Base-by-base conservation (phyloP, 2,113 vertebrate genomes). In the Morone chrysops region DNA sequence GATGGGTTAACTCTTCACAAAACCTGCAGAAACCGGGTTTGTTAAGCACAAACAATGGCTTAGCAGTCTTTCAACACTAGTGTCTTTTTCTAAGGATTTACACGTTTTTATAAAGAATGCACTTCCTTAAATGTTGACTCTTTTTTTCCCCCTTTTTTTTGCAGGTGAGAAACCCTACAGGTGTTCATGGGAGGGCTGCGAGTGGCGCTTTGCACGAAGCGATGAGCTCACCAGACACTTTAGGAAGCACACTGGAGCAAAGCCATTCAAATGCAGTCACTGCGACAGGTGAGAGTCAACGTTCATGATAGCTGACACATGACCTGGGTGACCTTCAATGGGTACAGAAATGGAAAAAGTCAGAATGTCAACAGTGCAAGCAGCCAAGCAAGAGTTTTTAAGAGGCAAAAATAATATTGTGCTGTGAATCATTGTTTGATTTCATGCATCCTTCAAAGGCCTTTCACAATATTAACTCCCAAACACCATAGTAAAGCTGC, bases 161-260 rank as follows among this genome's bases (percentile, higher is more conserved):
- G 7, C 94, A 99, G 98, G 98, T 95, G 98, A 99, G 95, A 99
- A 99, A 96, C 98, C 98, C 91, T 99, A 99, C 96, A 97, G 97
- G 95, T 99, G 98, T 94, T 99, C 98, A 62, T 99, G 98, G 98
- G 97, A 98, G 92, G 98, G 98, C 90, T 99, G 98, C 89, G 96
- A 97, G 94, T 99, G 98, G 98, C 97, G 98, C 89, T 99, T 99
- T 92, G 98, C 98, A 92, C 96, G 98, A 77, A 99, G 98, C 81
- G 98, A 99, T 86, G 98, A 99, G 84, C 95, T 99, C 92, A 99
- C 98, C 87, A 96, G 98, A 96, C 98, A 99, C 96, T 99, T 98
- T 97, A 97, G 98, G 95, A 99, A 99, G 96, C 98, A 99, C 97
- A 99, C 98, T 18, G 98, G 98, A 94, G 97, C 97, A 70, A 99